Conservation (phyloP, 2,797 vertebrate species). For the Rhyacichthys aspro region DNA sequence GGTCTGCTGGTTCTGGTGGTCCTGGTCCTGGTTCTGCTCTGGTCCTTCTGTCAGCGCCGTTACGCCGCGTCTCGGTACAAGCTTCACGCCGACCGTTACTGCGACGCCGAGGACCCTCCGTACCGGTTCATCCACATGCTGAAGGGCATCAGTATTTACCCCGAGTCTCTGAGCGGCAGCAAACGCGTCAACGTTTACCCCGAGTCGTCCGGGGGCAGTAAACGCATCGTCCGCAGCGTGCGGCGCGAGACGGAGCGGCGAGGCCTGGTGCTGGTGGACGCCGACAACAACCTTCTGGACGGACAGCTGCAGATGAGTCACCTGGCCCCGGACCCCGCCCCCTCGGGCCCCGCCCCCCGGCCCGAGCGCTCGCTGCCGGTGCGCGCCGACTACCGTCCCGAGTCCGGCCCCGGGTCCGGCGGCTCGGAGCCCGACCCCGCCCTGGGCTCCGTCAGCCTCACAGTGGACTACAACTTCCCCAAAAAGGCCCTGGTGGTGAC, state of each 20-base stretch:
- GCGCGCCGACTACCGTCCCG: constrained; percentile 79
- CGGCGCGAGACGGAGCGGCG: constrained; percentile 19
- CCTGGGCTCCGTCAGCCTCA: constrained; percentile 88
- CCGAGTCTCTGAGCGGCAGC: constrained; percentile 91
- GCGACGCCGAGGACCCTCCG: constrained; percentile 79
- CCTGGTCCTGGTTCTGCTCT: constrained; percentile 88
- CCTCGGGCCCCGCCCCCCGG: constrained; percentile 4
- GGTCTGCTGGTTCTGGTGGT: constrained; percentile 89
- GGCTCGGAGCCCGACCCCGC: constrained; percentile 65
- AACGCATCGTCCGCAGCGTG: constrained; percentile 5
- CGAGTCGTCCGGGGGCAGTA: neutral
- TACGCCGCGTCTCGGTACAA: constrained; percentile 77
- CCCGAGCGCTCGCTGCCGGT: constrained; percentile 84
- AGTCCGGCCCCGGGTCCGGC: constrained; percentile 56
- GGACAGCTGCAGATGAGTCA: constrained; percentile 77
- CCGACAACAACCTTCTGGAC: constrained; percentile 75
- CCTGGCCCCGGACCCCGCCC: constrained; percentile 53
- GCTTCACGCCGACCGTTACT: constrained; percentile 77
- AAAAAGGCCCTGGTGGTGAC: constrained; percentile 97
- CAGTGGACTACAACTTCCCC: constrained; percentile 97
- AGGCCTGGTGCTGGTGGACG: constrained; percentile 75
- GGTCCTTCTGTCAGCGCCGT: constrained; percentile 93
- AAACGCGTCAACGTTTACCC: constrained; percentile 70
- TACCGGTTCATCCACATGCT: constrained; percentile 98
- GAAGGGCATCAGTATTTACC: constrained; percentile 98